These are phyloP conservation scores for Gymnoscopelus microlampas DNA, from an alignment of 2,797 vertebrate genomes.

Conservation along the genomic window DNA sequence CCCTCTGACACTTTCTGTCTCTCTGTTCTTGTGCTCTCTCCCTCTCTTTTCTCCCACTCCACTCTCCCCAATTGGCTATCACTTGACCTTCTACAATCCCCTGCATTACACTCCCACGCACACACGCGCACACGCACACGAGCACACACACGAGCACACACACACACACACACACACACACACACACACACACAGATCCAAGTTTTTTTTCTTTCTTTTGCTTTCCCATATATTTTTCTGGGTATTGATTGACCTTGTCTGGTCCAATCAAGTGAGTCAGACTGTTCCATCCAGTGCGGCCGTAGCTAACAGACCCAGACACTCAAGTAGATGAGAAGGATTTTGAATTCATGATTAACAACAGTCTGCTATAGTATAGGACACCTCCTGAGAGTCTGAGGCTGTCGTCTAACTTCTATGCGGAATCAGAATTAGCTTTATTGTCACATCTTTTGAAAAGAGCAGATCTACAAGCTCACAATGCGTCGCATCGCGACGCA, in stretches of 20 bases:
- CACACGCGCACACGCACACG: background rate
- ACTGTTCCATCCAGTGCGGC: background rate
- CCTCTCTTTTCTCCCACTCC: no score
- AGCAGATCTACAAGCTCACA: no score
- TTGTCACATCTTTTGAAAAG: no score
- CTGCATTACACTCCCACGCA: conserved; percentile 17
- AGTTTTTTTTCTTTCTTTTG: background rate
- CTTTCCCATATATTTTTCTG: conserved; percentile 25
- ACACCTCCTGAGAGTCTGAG: background rate
- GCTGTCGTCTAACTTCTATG: no score
- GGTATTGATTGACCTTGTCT: background rate
- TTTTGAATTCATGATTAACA: conserved; percentile 4
- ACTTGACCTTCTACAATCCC: background rate
- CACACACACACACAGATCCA: no score
- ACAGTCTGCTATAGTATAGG: background rate
- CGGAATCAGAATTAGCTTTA: no score
- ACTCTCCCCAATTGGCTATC: no score
- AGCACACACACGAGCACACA: background rate
- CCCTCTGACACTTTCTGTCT: conserved; percentile 41
- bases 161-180: no score
- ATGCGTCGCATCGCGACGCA: no score
- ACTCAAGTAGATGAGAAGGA: background rate
- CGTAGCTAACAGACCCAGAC: no score
- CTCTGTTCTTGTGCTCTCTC: no score
- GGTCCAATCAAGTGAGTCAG: conserved; percentile 6